Percentiles rank a stretch among this genome's conserved stretches.
Conservation (phyloP, 2,113 vertebrate genomes). For the Cyphomyrus plagiostoma region DNA sequence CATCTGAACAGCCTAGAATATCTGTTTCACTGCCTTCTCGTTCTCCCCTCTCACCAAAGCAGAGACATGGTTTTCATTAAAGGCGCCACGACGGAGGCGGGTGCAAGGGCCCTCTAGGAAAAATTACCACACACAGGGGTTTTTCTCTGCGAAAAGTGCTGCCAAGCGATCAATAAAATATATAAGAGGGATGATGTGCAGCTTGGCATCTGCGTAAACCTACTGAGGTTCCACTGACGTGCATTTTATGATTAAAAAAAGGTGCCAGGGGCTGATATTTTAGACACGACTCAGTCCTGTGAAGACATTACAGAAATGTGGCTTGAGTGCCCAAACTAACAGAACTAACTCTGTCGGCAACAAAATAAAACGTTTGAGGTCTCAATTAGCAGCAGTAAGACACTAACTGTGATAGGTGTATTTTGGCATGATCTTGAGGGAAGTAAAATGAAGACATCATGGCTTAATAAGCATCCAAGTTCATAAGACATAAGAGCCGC, state of each 20-base stretch:
- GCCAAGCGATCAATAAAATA: slow-evolving; percentile 25
- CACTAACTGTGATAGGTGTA: not conserved
- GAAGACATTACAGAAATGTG: not conserved
- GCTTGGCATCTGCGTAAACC: not conserved
- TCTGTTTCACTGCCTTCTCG: not conserved
- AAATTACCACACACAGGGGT: slow-evolving; percentile 54
- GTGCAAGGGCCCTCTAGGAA: slow-evolving; percentile 50
- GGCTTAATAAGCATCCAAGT: not conserved
- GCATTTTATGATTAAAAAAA: slow-evolving; percentile 2
- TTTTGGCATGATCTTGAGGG: not conserved
- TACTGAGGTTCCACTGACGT: slow-evolving; percentile 5
- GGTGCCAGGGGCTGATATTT: not conserved
- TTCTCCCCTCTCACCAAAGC: not conserved
- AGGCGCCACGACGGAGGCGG: slow-evolving; percentile 44
- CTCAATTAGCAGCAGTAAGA: not conserved
- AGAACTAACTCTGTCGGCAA: not conserved
- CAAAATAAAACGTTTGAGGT: not conserved
- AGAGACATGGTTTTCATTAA: slow-evolving; percentile 51
- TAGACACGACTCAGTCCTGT: not conserved
- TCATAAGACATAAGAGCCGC: not conserved
- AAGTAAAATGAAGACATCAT: not conserved
- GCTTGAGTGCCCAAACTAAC: not conserved
- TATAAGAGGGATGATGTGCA: slow-evolving; percentile 39
- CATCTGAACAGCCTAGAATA: not conserved
- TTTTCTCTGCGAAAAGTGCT: slow-evolving; percentile 8